Base-by-base conservation (phyloP, 1,140 invertebrate species). In the Caerostris extrusa region DNA sequence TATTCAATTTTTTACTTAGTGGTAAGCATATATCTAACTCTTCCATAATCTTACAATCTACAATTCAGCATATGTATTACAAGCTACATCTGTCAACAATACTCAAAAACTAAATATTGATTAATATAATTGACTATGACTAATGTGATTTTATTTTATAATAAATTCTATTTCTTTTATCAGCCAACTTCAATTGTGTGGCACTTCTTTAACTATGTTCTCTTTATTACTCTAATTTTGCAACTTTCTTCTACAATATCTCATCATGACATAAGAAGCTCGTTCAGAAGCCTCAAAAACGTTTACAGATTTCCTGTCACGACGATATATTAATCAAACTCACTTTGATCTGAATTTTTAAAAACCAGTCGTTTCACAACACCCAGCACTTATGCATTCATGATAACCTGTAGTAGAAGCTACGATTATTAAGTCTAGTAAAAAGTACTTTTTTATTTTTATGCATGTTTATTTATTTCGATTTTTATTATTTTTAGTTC, bases 221-320 rank as follows among this genome's bases (percentile, higher is more conserved):
- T n/a, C n/a, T 61, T 12, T 61, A 61, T 61, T 77, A 50, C 69
- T 77, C 50, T 34, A 50, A 19, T 5, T 50, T 77, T 77, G 69
- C 50, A 34, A 77, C 69, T 19, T 17, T n/a, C 67, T 77, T 77
- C 50, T n/a, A n/a, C 19, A 77, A 77, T 34, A 0, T 53, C 19
- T 77, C 69, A 77, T 10, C 69, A 77, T 50, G 69, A 12, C 5
- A 8, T 50, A 34, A 77, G 19, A 50, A 34, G 19, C 3, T 7
- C n/a, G 5, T 71, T 8, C 3, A 14, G 34, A 12, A 77, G 69
- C 34, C n/a, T 77, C 34, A 34, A n/a, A 77, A 77, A 77, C 34
- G 50, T 34, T 71, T 77, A 77, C 69, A 77, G 34, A 77, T 77
- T 77, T 77, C 69, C 69, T 53, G 69, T 77, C 69, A 77, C 69